These are phyloP conservation scores for Lasioglossum malachurum DNA, from an alignment of 2,888 invertebrate genomes.

Conservation along the genomic window DNA sequence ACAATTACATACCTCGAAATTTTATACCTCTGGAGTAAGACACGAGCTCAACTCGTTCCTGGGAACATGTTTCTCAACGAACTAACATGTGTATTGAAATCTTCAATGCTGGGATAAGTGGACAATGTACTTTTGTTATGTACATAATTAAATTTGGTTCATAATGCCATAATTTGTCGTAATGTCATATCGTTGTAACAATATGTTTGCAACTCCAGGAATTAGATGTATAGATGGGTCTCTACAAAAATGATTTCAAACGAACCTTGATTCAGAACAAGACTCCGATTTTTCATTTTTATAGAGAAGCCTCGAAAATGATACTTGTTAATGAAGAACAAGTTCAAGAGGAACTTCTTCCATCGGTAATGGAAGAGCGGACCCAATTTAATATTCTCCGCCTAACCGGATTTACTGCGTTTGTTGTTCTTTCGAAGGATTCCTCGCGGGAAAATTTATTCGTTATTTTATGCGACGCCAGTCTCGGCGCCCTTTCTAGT, in stretches of 20 bases:
- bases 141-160: not conserved
- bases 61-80: not conserved
- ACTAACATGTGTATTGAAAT: not conserved
- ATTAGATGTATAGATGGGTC: too few species aligned
- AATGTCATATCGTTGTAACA: not conserved
- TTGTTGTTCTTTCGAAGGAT: not conserved
- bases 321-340: not conserved
- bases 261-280: not conserved
- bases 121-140: not conserved
- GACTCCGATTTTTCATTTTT: not conserved
- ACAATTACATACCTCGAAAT: not conserved
- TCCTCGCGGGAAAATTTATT: slow-evolving; percentile 23
- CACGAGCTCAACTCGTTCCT: not conserved
- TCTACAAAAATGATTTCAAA: not conserved
- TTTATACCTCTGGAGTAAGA: not conserved
- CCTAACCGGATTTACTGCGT: not conserved
- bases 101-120: too few species aligned
- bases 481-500: slow-evolving; percentile 38
- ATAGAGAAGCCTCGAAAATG: not conserved
- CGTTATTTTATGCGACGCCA: slow-evolving; percentile 16
- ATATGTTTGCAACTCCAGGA: not conserved
- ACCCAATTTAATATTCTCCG: not conserved
- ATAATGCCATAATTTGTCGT: not conserved
- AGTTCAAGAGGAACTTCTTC: not conserved
- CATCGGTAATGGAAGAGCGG: not conserved